These are phyloP conservation scores for Epirrita christyi DNA, from an alignment of 2,888 invertebrate species.

Conservation along the genomic window DNA sequence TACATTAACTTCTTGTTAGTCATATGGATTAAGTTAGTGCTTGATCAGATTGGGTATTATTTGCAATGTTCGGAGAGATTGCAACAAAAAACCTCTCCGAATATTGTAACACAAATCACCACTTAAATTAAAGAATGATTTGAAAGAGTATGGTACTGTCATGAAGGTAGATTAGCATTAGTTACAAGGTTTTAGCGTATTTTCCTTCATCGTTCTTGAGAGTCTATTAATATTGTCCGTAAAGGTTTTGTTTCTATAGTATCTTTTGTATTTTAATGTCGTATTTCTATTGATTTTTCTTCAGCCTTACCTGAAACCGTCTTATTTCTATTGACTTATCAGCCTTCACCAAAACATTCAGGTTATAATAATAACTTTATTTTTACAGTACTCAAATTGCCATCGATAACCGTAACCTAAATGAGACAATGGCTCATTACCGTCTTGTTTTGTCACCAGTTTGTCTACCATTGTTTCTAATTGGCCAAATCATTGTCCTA, in stretches of 20 bases:
- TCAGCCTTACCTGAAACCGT: neutral
- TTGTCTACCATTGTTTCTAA: conserved; percentile 26
- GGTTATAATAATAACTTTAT: neutral
- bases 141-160: no score
- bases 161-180: neutral
- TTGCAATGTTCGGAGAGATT: no score
- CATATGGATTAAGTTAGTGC: conserved; percentile 12
- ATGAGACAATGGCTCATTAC: conserved; percentile 25
- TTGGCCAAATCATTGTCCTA: conserved; percentile 16
- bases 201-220: neutral
- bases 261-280: no score
- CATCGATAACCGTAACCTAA: conserved; percentile 16
- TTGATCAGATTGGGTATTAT: conserved; percentile 7
- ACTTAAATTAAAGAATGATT: neutral
- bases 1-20: conserved; percentile 20
- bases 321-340: no score
- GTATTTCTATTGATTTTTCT: no score
- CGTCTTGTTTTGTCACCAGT: conserved; percentile 16
- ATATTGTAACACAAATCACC: neutral
- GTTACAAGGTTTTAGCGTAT: neutral
- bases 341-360: neutral
- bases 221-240: neutral
- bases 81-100: neutral
- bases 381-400: neutral
- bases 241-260: no score